These are phyloP conservation scores for Hybognathus amarus DNA, from an alignment of 2,797 vertebrate genomes.

Conservation along the genomic window DNA sequence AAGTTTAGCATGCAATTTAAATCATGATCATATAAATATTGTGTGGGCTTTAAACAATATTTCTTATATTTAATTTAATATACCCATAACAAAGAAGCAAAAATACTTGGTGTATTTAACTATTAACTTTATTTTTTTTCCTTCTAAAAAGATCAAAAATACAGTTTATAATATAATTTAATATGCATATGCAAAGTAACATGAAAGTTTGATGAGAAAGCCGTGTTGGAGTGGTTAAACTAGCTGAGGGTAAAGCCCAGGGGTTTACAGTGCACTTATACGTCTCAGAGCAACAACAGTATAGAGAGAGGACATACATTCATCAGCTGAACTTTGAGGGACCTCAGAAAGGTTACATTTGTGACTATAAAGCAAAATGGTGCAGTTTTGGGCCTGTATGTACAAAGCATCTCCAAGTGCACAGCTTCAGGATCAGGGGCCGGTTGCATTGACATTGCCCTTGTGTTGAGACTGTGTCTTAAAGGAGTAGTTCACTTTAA, in stretches of 20 bases:
- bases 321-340: constrained; percentile 29
- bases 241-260: constrained; percentile 56
- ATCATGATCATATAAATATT: background rate
- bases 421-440: constrained; percentile 8
- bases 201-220: constrained; percentile 67
- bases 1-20: background rate
- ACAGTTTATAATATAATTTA: constrained; percentile 83
- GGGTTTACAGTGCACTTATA: constrained; percentile 80
- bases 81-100: background rate
- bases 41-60: background rate
- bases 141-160: constrained; percentile 72
- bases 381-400: background rate
- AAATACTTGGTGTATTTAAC: background rate
- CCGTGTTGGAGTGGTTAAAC: constrained; percentile 58
- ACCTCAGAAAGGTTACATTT: constrained; percentile 17
- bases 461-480: no score
- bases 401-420: constrained; percentile 7
- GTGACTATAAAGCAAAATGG: constrained; percentile 13
- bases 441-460: no score
- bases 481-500: no score
- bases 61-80: background rate
- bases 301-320: constrained; percentile 66
- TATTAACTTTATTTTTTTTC: constrained; percentile 76
- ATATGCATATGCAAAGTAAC: constrained; percentile 66
- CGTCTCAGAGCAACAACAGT: constrained; percentile 75